These are phyloP conservation scores for Telmatochromis sp. DNA, from an alignment of 2,113 vertebrate genomes.

Conservation along the genomic window DNA sequence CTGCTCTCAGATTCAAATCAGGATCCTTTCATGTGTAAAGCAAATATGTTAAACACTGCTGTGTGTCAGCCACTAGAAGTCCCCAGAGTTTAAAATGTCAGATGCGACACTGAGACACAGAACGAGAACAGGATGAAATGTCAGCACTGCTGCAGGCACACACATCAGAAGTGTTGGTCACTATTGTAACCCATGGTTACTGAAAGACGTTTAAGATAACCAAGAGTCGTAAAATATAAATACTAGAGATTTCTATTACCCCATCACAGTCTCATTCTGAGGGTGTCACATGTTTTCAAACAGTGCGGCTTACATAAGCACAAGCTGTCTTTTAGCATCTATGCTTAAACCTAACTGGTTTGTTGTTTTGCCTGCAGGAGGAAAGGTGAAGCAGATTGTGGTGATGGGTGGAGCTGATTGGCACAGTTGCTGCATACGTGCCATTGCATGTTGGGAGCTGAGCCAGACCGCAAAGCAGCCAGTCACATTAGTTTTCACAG, in stretches of 20 bases:
- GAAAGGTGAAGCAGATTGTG: neutral
- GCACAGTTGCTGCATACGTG: neutral
- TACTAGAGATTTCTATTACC: neutral
- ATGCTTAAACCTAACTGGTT: neutral
- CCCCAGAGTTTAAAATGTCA: neutral
- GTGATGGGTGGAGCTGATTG: neutral
- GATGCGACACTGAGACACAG: neutral
- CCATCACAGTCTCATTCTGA: neutral
- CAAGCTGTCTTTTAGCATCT: neutral
- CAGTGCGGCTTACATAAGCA: neutral
- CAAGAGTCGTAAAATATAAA: neutral
- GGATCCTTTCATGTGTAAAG: neutral
- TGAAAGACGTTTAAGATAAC: rapidly evolving
- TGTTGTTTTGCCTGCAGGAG: neutral
- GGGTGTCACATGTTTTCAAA: neutral
- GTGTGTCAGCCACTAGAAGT: neutral
- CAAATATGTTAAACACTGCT: neutral
- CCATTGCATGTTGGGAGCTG: neutral
- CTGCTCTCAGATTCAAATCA: neutral
- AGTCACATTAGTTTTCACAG: neutral
- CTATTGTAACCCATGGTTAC: neutral
- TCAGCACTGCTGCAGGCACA: neutral
- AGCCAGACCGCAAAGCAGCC: neutral
- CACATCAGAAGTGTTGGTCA: neutral
- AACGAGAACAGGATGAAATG: neutral